Evolutionary conservation across 30 jellyfish, hydroid and myxozoan genomes (phyloP), one percentile per base, ranked within the genome.

Genomic region (Aurelia aurita complex sp. Pacific): DNA sequence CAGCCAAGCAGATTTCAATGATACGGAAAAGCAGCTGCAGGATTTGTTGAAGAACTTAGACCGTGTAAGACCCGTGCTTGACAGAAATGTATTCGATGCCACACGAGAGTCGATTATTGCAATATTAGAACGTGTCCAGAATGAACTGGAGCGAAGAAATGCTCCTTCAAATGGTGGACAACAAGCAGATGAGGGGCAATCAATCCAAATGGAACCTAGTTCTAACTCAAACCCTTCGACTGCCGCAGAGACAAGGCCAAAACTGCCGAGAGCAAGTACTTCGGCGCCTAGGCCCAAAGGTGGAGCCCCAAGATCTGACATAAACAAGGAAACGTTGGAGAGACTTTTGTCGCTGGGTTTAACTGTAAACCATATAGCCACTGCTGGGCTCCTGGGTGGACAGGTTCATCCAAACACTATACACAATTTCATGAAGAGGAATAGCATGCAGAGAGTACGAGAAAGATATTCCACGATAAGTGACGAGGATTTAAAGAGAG

Each of bases 371-470:
- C 13, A 67, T 6, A 35, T 67, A 67, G 43, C 7, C 12, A 3
- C 7, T 3, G 7, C 43, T 18, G 76, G 52, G 13, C 13, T 67
- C 12, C 52, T 74, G 4, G 88, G 88, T 4, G 88, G 10, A 8
- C 6, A n/a, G 67, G 70, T 78, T 40, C 83, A 78, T 65, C 55
- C 43, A 19, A 74, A 74, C 23, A 74, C 88, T 40, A 6, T 60
- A 1, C 88, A 78, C 40, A 61, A 77, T 14, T 57, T 78, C 54
- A 78, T 57, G 33, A 61, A 23, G 18, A 34, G 80, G 18, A 64
- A 78, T 62, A 65, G 80, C 32, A 59, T 78, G 29, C 60, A 4
- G 12, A 2, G 85, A 4, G 60, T 38, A 2, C 79, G 83, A 2
- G 23, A 16, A 2, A 7, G 84, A 5, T 78, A 1, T 64, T 4